A percentile compares a stretch with the other conserved stretches of the same genome.
Conservation (phyloP, 1,140 invertebrate genomes). For the Thaumatotibia leucotreta region DNA sequence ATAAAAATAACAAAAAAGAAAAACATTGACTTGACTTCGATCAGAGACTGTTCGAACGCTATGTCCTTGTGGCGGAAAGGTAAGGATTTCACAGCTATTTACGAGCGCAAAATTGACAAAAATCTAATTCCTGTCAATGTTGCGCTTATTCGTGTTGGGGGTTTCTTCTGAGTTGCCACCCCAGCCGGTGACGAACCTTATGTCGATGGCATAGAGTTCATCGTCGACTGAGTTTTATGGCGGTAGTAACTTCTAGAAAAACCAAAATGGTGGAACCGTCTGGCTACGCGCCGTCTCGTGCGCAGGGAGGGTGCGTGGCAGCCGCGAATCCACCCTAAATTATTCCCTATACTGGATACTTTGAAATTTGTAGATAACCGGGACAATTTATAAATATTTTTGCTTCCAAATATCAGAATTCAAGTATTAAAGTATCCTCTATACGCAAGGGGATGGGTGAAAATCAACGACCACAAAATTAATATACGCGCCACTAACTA, state of each 20-base stretch:
- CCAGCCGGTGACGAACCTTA: neutral
- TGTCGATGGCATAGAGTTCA: neutral
- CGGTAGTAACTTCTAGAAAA: neutral
- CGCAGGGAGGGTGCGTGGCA: neutral
- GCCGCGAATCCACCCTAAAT: neutral
- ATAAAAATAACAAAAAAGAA: conserved; percentile 36
- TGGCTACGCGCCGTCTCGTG: neutral
- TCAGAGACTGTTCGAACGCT: conserved; percentile 33
- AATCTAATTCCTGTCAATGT: neutral
- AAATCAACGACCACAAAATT: neutral
- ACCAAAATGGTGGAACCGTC: neutral
- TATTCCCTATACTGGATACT: neutral
- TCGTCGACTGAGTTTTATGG: neutral
- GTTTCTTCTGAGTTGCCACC: neutral
- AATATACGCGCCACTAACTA: neutral
- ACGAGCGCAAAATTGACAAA: neutral
- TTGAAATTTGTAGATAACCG: no score
- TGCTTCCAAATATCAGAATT: neutral
- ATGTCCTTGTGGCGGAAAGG: conserved; percentile 25
- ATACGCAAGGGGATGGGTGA: neutral
- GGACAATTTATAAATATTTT: neutral
- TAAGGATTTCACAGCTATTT: neutral
- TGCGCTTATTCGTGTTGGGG: neutral
- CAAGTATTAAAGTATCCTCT: neutral
- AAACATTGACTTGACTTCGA: conserved; percentile 46